phyloP scores from a whole-genome alignment of 2,888 invertebrate genomes.

The Plebejus anna region DNA sequence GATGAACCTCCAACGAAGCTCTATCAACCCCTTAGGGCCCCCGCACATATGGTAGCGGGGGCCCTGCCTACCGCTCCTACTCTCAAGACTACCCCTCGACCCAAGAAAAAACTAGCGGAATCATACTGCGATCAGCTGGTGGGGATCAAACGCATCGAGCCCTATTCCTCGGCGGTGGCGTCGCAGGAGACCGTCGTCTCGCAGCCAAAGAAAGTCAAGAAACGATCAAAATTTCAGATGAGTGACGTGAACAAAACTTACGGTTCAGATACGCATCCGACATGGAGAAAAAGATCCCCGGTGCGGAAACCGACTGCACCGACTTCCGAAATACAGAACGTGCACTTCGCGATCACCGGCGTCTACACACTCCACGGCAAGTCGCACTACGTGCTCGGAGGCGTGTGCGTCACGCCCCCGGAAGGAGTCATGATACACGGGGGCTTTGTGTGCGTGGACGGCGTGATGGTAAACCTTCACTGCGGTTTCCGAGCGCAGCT shows the following conservation, averaged over 20 bases:
- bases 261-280: constrained; percentile 51
- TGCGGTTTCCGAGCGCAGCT: constrained; percentile 53
- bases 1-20: constrained; percentile 47
- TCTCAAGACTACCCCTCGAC: constrained; percentile 52
- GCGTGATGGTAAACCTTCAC: constrained; percentile 54
- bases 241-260: constrained; percentile 51
- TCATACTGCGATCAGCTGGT: constrained; percentile 59
- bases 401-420: constrained; percentile 52
- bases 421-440: constrained; percentile 64
- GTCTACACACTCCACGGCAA: constrained; percentile 53
- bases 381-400: constrained; percentile 53
- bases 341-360: constrained; percentile 60
- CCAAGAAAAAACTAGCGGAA: constrained; percentile 55
- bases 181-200: constrained; percentile 33
- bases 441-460: constrained; percentile 48
- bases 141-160: constrained; percentile 49
- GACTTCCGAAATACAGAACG: constrained; percentile 51
- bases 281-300: constrained; percentile 37
- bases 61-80: not conserved
- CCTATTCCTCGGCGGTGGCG: constrained; percentile 42
- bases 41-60: too few relatives aligned
- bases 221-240: not conserved
- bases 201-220: not conserved
- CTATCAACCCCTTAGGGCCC: not conserved
- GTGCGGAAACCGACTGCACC: constrained; percentile 53